Evolutionary conservation across 2,113 vertebrate species (phyloP).

Genomic region (Drymodes brunneopygia): DNA sequence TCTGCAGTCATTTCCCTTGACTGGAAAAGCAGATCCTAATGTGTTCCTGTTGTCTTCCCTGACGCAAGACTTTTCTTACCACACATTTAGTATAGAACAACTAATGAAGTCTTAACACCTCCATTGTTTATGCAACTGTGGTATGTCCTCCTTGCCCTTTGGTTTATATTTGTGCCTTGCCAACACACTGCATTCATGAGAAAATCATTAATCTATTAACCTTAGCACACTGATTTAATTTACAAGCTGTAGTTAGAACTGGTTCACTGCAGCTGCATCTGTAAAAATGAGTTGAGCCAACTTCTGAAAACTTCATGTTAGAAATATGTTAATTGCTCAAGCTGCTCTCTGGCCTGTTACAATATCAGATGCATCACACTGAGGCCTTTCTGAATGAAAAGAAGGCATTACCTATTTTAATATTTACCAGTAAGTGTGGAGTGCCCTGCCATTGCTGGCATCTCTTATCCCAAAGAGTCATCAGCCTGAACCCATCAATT

Average conservation of each 20-base stretch:
- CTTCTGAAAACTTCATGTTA: slow-evolving; percentile 36
- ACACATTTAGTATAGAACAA: background rate
- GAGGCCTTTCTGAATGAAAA: background rate
- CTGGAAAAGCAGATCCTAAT: background rate
- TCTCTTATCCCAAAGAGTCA: slow-evolving; percentile 1
- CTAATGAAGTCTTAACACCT: background rate
- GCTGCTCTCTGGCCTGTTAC: background rate
- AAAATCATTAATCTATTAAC: slow-evolving; percentile 64
- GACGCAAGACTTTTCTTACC: background rate
- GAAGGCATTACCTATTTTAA: slow-evolving; percentile 32
- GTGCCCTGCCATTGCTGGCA: slow-evolving; percentile 15
- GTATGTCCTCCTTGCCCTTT: slow-evolving; percentile 28
- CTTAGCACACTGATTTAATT: slow-evolving; percentile 33
- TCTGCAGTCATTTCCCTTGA: background rate
- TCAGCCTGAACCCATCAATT: slow-evolving; percentile 34
- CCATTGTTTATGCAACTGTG: slow-evolving; percentile 30
- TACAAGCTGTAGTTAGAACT: slow-evolving; percentile 31
- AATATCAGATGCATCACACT: background rate
- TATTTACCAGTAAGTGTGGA: slow-evolving; percentile 10
- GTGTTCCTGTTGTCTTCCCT: background rate
- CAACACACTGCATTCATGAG: slow-evolving; percentile 32
- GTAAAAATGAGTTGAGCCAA: background rate
- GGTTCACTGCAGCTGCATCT: background rate
- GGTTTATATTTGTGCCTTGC: slow-evolving; percentile 32
- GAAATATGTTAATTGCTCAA: slow-evolving; percentile 34